phyloP scores from a whole-genome alignment of 2,113 vertebrate species.

The Pristiophorus japonicus region DNA sequence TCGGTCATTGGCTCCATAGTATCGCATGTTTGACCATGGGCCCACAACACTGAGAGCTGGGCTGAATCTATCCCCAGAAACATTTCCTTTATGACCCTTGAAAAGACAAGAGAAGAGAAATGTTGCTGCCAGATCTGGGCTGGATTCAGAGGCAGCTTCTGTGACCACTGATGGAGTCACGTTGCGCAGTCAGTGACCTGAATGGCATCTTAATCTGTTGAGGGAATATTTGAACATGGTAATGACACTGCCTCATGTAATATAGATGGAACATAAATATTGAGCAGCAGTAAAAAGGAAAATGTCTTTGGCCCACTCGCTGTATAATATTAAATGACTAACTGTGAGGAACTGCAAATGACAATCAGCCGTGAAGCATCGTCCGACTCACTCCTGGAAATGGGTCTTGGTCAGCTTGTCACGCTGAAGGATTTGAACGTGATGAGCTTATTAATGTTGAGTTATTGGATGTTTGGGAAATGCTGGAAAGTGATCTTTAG shows the following conservation, averaged over 20 bases:
- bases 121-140: too few species aligned
- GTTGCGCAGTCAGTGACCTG: slow-evolving; percentile 8
- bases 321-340: slow-evolving; percentile 18
- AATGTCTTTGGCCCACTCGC: slow-evolving; percentile 26
- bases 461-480: neutral
- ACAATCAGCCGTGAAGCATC: neutral
- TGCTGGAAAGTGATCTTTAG: neutral
- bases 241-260: slow-evolving; percentile 34
- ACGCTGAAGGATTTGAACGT: neutral
- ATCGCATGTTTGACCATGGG: neutral
- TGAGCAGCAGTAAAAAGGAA: slow-evolving; percentile 34
- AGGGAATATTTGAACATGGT: slow-evolving; percentile 37
- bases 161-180: neutral
- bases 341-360: slow-evolving; percentile 21
- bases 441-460: slow-evolving; percentile 28
- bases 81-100: neutral
- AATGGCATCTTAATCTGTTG: slow-evolving; percentile 35
- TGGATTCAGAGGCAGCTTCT: neutral
- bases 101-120: neutral
- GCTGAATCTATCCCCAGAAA: neutral
- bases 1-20: neutral
- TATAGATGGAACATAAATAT: slow-evolving; percentile 37
- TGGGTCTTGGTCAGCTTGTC: neutral
- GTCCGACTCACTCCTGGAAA: neutral
- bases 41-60: neutral